phyloP scores from a whole-genome alignment of 2,888 invertebrate genomes.

The Dryomyza anilis region DNA sequence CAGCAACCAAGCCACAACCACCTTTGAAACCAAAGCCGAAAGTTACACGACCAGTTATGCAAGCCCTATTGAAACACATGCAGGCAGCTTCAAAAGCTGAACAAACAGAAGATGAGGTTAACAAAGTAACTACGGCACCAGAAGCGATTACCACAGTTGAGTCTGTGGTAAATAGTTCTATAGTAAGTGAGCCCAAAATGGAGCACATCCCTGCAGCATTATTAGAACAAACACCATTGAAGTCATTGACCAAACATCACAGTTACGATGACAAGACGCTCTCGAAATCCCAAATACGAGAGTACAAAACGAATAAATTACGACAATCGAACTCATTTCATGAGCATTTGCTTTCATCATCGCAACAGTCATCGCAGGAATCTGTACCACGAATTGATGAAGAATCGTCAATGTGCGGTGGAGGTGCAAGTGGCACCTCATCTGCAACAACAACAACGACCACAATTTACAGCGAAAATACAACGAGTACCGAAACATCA shows the following conservation, averaged over 20 bases:
- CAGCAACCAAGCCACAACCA: conserved; percentile 30
- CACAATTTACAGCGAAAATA: conserved; percentile 65
- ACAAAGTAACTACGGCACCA: conserved; percentile 41
- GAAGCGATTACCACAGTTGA: conserved; percentile 35
- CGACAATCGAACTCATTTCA: conserved; percentile 71
- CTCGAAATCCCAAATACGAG: conserved; percentile 69
- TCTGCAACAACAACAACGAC: conserved; percentile 61
- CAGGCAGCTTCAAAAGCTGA: conserved; percentile 44
- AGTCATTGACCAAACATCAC: conserved; percentile 69
- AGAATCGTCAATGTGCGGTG: conserved; percentile 62
- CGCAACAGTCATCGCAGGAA: conserved; percentile 62
- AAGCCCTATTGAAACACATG: conserved; percentile 54
- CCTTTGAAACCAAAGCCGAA: conserved; percentile 49
- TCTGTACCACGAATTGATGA: conserved; percentile 65
- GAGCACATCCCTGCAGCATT: conserved; percentile 46
- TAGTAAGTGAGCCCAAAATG: conserved; percentile 52
- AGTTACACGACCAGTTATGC: conserved; percentile 55
- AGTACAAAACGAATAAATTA: conserved; percentile 68
- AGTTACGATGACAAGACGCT: conserved; percentile 70
- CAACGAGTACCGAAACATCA: conserved; percentile 58
- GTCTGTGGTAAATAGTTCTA: conserved; percentile 53
- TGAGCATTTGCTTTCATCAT: conserved; percentile 66
- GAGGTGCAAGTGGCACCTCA: conserved; percentile 57
- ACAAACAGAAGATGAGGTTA: not conserved
- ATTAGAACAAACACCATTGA: conserved; percentile 62